phyloP scores from a whole-genome alignment of 2,113 vertebrate genomes.

The Zapornia atra region DNA sequence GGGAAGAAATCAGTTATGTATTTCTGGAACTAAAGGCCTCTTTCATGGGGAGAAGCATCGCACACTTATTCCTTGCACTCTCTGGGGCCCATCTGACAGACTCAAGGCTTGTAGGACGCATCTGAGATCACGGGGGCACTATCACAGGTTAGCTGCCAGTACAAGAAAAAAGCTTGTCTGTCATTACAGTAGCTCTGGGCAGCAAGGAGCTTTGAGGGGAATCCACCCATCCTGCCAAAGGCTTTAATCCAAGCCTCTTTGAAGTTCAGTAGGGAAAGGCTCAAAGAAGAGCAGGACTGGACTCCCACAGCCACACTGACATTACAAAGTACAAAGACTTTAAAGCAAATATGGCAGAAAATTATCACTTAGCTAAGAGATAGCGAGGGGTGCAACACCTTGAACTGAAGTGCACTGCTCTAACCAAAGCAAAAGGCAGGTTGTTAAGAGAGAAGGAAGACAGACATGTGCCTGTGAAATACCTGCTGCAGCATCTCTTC shows the following conservation, averaged over 20 bases:
- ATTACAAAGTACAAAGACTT: background rate
- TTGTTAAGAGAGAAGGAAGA: background rate
- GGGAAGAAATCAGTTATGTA: background rate
- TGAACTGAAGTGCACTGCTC: background rate
- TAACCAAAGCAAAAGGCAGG: background rate
- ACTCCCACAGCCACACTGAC: background rate
- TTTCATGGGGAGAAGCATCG: background rate
- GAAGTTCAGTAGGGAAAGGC: constrained; percentile 12
- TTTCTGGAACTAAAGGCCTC: background rate
- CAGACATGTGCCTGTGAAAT: background rate
- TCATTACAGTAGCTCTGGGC: background rate
- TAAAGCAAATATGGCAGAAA: background rate
- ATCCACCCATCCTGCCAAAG: background rate
- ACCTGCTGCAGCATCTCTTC: constrained; percentile 99
- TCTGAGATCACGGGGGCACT: background rate
- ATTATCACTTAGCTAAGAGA: background rate
- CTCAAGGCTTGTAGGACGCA: background rate
- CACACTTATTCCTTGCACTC: background rate
- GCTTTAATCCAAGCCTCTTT: constrained; percentile 30
- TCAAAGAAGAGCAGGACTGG: background rate
- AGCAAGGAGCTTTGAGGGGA: background rate
- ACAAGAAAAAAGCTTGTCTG: background rate
- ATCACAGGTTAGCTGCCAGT: background rate
- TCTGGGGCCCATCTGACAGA: background rate
- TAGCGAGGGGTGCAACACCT: background rate